phyloP scores from a whole-genome alignment of 2,113 vertebrate genomes.

The Protomyctophum bolini region DNA sequence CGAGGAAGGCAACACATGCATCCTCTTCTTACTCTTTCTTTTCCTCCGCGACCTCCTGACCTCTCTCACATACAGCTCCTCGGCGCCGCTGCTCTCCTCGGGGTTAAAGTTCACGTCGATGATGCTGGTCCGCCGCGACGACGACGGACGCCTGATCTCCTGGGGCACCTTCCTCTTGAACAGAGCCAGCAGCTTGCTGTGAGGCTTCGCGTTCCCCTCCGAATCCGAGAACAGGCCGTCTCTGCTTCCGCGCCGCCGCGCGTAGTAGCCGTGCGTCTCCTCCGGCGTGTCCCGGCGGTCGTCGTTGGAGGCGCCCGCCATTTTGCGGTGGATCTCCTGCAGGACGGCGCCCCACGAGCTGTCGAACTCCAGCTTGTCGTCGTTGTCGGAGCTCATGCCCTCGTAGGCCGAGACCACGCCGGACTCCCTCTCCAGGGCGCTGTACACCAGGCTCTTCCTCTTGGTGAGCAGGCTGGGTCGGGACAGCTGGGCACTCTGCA shows the following conservation, averaged over 20 bases:
- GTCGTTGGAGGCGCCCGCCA: slow-evolving; percentile 37
- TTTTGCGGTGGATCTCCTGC: slow-evolving; percentile 65
- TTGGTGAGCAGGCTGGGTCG: slow-evolving; percentile 84
- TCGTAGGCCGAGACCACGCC: slow-evolving; percentile 87
- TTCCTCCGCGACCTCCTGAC: slow-evolving; percentile 53
- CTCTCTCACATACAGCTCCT: slow-evolving; percentile 38
- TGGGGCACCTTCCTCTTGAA: slow-evolving; percentile 61
- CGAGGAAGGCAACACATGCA: slow-evolving; percentile 9
- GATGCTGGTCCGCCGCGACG: slow-evolving; percentile 54
- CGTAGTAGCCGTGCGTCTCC: neutral
- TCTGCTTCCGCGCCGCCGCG: slow-evolving; percentile 16
- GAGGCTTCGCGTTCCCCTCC: slow-evolving; percentile 50
- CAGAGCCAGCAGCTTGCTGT: slow-evolving; percentile 47
- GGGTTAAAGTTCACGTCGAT: slow-evolving; percentile 68
- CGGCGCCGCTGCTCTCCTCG: slow-evolving; percentile 34
- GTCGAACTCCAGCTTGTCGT: slow-evolving; percentile 77
- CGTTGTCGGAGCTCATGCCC: slow-evolving; percentile 85
- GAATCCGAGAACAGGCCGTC: slow-evolving; percentile 42
- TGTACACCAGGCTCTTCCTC: slow-evolving; percentile 86
- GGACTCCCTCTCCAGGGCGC: slow-evolving; percentile 86
- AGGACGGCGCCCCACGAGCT: slow-evolving; percentile 62
- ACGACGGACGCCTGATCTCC: slow-evolving; percentile 50
- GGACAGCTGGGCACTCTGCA: slow-evolving; percentile 81
- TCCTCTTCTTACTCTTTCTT: slow-evolving; percentile 54
- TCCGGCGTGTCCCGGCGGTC: slow-evolving; percentile 3